Evolutionary conservation across 2,797 vertebrate species (phyloP), one percentile per base, ranked within the genome.

Genomic region (Brachymystax lenok): DNA sequence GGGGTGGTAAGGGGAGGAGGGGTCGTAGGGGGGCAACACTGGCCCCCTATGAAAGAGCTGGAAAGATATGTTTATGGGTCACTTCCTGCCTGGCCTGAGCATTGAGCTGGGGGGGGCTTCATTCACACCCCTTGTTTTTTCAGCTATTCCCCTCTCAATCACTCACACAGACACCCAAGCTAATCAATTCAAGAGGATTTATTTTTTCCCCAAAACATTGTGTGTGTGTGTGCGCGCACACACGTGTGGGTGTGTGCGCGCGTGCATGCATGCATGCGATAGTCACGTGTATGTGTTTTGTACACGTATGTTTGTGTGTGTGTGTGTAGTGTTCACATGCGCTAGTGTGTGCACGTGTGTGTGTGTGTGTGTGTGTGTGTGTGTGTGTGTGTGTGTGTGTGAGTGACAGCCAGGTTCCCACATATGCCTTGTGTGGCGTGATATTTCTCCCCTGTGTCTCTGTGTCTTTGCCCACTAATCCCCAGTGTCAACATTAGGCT

Each of bases 51-150:
- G 94, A 97, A 96, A 95, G 96, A 94, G 91, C 92, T 93, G 91
- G 94, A 94, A 88, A 92, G 92, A 94, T 96, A 94, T 91, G 94
- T 97, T 99, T 96, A 96, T 98, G 97, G 97, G 97, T 98, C 96
- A 97, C 96, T 97, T 97, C 96, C 96, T 97, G 92, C 96, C 93
- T 95, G 95, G 95, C 94, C 96, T 89, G 86, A 86, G 89, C 95
- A 96, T 96, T 95, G 80, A 72, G 85, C 84, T 13, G 40, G 59
- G 21, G 56, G n/a, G 56, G n/a, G 19, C 7, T 24, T 61, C n/a
- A 61, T 61, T 5, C 56, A 61, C 2, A n/a, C 56, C 56, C n/a
- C 56, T 6, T 61, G 56, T 61, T 61, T 61, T 56, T 61, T 21
- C 35, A 10, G 40, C 40, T 46, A 46, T 46, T 46, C 8, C 40